Evolutionary conservation across 2,888 invertebrate genomes (phyloP), one percentile per base, ranked within the genome.

Genomic region (Eudasyphora cyanicolor): DNA sequence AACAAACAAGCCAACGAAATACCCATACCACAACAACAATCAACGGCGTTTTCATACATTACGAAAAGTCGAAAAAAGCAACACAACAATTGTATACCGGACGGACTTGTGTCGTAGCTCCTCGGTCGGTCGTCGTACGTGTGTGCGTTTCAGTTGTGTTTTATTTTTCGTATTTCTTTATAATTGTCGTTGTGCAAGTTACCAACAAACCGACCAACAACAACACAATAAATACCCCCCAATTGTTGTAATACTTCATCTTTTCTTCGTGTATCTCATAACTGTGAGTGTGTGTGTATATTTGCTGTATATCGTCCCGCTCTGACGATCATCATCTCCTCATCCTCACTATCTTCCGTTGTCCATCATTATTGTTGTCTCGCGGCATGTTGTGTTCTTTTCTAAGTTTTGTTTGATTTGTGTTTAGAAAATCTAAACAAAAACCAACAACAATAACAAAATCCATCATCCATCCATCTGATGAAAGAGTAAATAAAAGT

Each of bases 121-220:
- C n/a, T n/a, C n/a, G n/a, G n/a, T n/a, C n/a, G n/a, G n/a, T n/a
- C n/a, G n/a, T 14, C 12, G 6, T 19, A 62, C 27, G 42, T 57
- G 45, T 17, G 14, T 42, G 69, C 17, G 29, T 29, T 71, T 21
- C 45, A 57, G 57, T 45, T 69, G 19, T 74, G 17, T 64, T 78
- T 14, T 49, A 60, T 45, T 49, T 10, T 49, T 67, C 27, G 38
- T 69, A 67, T 71, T 71, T 3, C 57, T 70, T 70, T 78, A 54
- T 75, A 19, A 19, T 45, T 29, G 76, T 76, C 73, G 69, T 79
- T 83, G 79, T 80, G 74, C 71, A 79, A 76, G 76, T 73, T 62
- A 75, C n/a, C n/a, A n/a, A 45, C 45, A 3, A 12, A 69, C 32
- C 45, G 49, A 79, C 73, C 70, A 78, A 76, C 51, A 74, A 77